Percentiles rank a stretch among this genome's conserved stretches.
Conservation (phyloP, 2,888 invertebrate species). For the Agrotis ipsilon region DNA sequence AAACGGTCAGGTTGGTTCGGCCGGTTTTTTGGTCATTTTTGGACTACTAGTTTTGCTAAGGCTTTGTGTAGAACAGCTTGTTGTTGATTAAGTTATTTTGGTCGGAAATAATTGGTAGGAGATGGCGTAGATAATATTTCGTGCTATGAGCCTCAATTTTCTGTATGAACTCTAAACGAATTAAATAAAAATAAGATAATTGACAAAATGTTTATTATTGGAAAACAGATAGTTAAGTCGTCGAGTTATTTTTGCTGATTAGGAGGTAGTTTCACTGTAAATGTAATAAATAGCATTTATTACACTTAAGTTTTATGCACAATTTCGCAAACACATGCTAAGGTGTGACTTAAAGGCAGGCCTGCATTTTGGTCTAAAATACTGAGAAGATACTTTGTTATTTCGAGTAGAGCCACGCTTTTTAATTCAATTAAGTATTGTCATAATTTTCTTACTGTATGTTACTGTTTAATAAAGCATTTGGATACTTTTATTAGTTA, state of each 20-base stretch:
- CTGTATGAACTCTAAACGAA: too few relatives aligned
- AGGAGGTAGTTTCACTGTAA: slow-evolving; percentile 30
- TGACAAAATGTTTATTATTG: too few relatives aligned
- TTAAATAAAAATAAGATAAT: too few relatives aligned
- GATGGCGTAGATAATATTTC: too few relatives aligned
- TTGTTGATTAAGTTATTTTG: slow-evolving; percentile 20
- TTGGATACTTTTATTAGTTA: background rate
- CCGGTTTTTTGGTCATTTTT: slow-evolving; percentile 53
- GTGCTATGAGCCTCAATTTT: background rate
- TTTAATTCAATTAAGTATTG: slow-evolving; percentile 17
- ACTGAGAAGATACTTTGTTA: slow-evolving; percentile 34
- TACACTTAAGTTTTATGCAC: slow-evolving; percentile 32
- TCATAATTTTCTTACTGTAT: slow-evolving; percentile 14
- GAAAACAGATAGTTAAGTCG: too few relatives aligned
- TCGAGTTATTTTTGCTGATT: slow-evolving; percentile 25
- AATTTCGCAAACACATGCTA: slow-evolving; percentile 44
- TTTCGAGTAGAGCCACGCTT: slow-evolving; percentile 30
- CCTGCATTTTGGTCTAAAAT: slow-evolving; percentile 26
- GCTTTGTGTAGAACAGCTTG: slow-evolving; percentile 11
- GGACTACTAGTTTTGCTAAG: slow-evolving; percentile 52
- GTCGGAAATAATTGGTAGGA: background rate
- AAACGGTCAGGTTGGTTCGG: slow-evolving; percentile 59
- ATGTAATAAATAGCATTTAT: slow-evolving; percentile 45
- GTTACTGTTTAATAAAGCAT: background rate
- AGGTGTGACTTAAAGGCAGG: slow-evolving; percentile 35